A percentile compares a stretch with the other conserved stretches of the same genome.
phyloP scores from a whole-genome alignment of 2,888 invertebrate genomes.

The Nymphalis urticae region DNA sequence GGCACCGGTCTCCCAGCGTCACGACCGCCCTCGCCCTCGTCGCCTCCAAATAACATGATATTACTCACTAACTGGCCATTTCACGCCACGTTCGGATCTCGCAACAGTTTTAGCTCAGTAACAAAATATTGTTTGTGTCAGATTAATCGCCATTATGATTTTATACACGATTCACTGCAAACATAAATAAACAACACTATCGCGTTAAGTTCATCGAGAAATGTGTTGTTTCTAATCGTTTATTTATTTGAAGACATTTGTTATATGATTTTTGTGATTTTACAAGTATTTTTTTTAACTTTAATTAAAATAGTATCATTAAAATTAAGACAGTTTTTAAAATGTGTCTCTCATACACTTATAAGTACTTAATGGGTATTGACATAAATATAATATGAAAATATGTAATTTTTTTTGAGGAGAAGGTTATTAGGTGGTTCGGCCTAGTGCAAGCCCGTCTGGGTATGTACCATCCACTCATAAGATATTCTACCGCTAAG shows the following conservation, averaged over 20 bases:
- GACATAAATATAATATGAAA: too few relatives aligned
- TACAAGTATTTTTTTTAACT: background rate
- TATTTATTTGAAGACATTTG: slow-evolving; percentile 4
- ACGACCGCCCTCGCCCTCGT: slow-evolving; percentile 72
- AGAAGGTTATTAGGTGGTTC: too few relatives aligned
- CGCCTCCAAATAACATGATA: slow-evolving; percentile 76
- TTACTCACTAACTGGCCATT: slow-evolving; percentile 79
- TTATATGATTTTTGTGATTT: background rate
- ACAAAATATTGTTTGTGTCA: slow-evolving; percentile 51
- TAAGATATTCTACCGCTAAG: too few relatives aligned
- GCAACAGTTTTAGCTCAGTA: slow-evolving; percentile 52
- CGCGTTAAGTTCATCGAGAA: slow-evolving; percentile 30
- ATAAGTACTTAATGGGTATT: too few relatives aligned
- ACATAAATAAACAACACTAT: slow-evolving; percentile 40
- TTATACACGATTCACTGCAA: slow-evolving; percentile 42
- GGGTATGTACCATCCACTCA: too few relatives aligned
- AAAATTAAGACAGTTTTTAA: too few relatives aligned
- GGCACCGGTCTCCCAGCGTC: slow-evolving; percentile 58
- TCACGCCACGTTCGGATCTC: slow-evolving; percentile 67
- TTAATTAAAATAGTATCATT: too few relatives aligned
- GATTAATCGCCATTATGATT: slow-evolving; percentile 43
- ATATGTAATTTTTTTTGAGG: too few relatives aligned
- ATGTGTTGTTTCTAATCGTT: slow-evolving; percentile 22
- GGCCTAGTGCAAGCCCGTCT: too few relatives aligned
- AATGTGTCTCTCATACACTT: too few relatives aligned